Evolutionary conservation across 2,888 invertebrate genomes (phyloP).

Genomic region (Hoplodrina blanda): DNA sequence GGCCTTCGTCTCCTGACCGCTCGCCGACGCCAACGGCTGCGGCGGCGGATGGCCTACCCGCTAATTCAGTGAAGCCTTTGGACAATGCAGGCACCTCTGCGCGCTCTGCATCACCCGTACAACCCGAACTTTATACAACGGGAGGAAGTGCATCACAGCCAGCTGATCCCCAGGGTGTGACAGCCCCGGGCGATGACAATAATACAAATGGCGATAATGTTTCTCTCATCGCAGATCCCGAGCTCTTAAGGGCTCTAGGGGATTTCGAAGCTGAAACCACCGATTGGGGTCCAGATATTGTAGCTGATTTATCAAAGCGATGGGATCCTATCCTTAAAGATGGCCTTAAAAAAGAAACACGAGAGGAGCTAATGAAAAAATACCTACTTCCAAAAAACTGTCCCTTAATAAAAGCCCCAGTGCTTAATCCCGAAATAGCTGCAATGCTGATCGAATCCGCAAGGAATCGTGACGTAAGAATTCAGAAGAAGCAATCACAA

Average conservation of each 20-base stretch:
- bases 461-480: not conserved
- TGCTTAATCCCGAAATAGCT: conserved; percentile 1
- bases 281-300: not conserved
- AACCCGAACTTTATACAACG: not conserved
- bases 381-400: conserved; percentile 5
- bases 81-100: not conserved
- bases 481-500: conserved; percentile 14
- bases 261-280: not conserved
- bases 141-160: not conserved
- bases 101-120: not conserved
- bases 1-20: not conserved
- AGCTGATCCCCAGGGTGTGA: not conserved
- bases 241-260: conserved; percentile 1
- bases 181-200: not conserved
- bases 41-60: not conserved
- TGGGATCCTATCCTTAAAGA: not conserved
- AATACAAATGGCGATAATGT: not conserved
- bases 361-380: not conserved
- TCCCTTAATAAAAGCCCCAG: conserved; percentile 1
- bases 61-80: not conserved
- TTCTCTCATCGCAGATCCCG: conserved; percentile 1
- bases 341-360: not conserved
- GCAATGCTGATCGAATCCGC: conserved; percentile 4
- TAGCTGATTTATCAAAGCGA: not conserved
- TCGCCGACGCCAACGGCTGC: not conserved